phyloP scores from a whole-genome alignment of 2,797 vertebrate species.

The Sebastes alutus region DNA sequence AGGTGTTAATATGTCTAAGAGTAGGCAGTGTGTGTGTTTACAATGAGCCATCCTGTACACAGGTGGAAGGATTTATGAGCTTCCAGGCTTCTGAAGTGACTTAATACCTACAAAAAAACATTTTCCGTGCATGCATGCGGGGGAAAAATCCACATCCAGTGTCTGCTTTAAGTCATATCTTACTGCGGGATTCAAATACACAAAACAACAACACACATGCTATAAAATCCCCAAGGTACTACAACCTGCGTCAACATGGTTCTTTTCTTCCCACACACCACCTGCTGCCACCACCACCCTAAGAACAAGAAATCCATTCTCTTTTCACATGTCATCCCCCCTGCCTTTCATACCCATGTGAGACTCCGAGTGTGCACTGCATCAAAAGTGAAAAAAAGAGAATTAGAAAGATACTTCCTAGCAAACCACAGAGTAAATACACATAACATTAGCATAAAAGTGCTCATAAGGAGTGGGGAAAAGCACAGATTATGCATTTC shows the following conservation, averaged over 20 bases:
- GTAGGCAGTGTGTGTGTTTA: not conserved
- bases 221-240: conserved; percentile 23
- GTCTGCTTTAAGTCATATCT: conserved; percentile 23
- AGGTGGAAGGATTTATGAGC: conserved; percentile 50
- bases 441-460: conserved; percentile 64
- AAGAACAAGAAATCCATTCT: conserved; percentile 31
- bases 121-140: not conserved
- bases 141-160: not conserved
- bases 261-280: conserved; percentile 35
- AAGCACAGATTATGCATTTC: conserved; percentile 60
- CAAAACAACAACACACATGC: conserved; percentile 21
- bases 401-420: conserved; percentile 35
- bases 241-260: not conserved
- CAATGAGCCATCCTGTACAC: conserved; percentile 1
- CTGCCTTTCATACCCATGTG: conserved; percentile 13
- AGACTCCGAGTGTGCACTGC: conserved; percentile 3
- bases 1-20: conserved; percentile 20
- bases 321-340: conserved; percentile 25
- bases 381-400: conserved; percentile 44
- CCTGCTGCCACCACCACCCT: conserved; percentile 37
- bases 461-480: conserved; percentile 18
- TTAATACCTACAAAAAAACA: conserved; percentile 25
- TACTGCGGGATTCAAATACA: conserved; percentile 24
- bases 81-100: conserved; percentile 25
- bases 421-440: conserved; percentile 56